Evolutionary conservation across 2,888 invertebrate species (phyloP).

Genomic region (Amitus sp.): DNA sequence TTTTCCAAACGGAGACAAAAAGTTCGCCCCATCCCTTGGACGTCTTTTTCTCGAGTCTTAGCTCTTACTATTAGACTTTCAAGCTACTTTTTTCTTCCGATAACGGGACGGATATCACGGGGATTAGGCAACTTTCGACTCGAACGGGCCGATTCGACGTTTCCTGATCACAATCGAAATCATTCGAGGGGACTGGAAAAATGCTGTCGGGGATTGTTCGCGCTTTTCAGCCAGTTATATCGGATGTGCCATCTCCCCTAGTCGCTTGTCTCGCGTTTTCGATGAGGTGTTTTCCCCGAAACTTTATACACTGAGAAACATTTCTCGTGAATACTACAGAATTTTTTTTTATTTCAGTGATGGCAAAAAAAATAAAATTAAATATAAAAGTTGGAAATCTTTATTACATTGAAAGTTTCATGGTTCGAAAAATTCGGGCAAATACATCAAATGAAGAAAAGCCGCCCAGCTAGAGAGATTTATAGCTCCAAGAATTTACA

Average conservation of each 20-base stretch:
- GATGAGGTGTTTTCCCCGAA: background rate
- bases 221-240: constrained; percentile 11
- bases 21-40: background rate
- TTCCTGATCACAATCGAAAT: constrained; percentile 33
- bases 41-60: background rate
- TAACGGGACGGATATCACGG: constrained; percentile 30
- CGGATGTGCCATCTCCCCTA: constrained; percentile 13
- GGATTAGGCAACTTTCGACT: constrained; percentile 8
- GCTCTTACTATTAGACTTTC: too few relatives aligned
- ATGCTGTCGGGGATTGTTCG: constrained; percentile 27
- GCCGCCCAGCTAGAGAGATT: too few relatives aligned
- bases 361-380: too few relatives aligned
- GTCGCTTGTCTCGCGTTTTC: constrained; percentile 3
- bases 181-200: constrained; percentile 40
- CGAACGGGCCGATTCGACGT: background rate
- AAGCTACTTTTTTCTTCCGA: constrained; percentile 21
- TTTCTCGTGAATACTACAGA: too few relatives aligned
- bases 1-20: background rate
- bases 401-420: too few relatives aligned
- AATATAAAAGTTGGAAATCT: too few relatives aligned
- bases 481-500: too few relatives aligned
- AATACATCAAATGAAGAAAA: too few relatives aligned
- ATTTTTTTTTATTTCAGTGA: too few relatives aligned
- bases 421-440: too few relatives aligned
- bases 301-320: too few relatives aligned